Evolutionary conservation across 2,888 invertebrate species (phyloP), one percentile per base, ranked within the genome.

Genomic region (Agrilus cyanescens): DNA sequence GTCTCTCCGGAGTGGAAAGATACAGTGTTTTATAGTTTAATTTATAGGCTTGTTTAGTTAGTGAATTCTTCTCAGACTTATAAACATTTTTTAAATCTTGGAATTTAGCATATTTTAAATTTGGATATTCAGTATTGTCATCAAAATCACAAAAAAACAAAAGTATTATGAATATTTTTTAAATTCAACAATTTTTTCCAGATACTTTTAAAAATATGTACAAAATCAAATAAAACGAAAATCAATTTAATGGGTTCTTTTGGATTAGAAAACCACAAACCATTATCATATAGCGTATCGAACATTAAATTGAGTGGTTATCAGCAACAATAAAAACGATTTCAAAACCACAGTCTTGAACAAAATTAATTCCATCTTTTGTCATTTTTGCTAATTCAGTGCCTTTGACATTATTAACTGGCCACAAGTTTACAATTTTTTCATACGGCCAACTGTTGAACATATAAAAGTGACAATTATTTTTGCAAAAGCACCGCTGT

Each of bases 11-110:
- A 32, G 36, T 40, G 7, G 40, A 40, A n/a, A 46, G 47, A 29
- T 46, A 47, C 2, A 49, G 15, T 12, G 46, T 38, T 38, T 47
- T 47, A 20, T 46, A 20, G 36, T 40, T 44, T 32, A 49, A 36
- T 42, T 49, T 47, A 29, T 33, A 47, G n/a, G 45, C 47, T 39
- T 48, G 37, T 48, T 48, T 46, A n/a, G 41, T 20, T 6, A 39
- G 20, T 6, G 8, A 12, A 29, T 41, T 20, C 36, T 43, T 20
- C 40, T 47, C 47, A 12, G n/a, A 32, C 32, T 42, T 12, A 32
- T 45, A 43, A 20, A 42, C n/a, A 5, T 41, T 33, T 10, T 33
- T 33, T 7, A 47, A 29, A 18, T 47, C 12, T 36, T 44, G 25
- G 25, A 40, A 43, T 45, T 42, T 45, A 14, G 37, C 40, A 32